Conservation (phyloP, 1,140 invertebrate genomes). For the Eulimnadia texana region DNA sequence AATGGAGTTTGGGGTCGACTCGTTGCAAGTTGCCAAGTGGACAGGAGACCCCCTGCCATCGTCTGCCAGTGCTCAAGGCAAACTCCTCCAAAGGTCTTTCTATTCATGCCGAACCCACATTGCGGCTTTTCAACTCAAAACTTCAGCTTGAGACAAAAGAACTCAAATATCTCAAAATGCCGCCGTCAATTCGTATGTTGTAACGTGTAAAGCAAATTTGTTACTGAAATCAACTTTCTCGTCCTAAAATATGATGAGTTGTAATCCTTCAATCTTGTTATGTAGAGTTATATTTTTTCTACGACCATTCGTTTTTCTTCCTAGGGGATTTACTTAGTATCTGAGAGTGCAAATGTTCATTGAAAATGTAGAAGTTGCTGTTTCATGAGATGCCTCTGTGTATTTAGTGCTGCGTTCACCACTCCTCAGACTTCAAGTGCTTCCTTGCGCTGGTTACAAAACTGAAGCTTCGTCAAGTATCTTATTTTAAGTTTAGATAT, state of each 20-base stretch:
- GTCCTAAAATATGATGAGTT: no score
- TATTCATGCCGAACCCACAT: not conserved
- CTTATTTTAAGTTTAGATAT: no score
- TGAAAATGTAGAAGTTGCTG: not conserved
- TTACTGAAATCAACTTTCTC: no score
- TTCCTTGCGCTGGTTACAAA: no score
- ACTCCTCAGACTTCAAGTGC: not conserved
- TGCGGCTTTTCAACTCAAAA: not conserved
- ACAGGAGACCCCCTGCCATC: slow-evolving; percentile 14
- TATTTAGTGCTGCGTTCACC: not conserved
- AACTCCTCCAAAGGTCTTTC: not conserved
- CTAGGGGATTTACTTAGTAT: not conserved
- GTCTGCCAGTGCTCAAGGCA: not conserved
- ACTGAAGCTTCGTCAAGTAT: not conserved
- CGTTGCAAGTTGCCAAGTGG: slow-evolving; percentile 10
- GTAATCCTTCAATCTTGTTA: no score
- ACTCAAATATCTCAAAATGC: not conserved
- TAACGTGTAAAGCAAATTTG: no score
- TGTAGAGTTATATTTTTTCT: no score
- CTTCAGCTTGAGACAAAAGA: not conserved
- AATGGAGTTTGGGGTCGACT: not conserved
- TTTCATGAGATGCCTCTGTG: not conserved
- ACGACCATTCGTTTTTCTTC: no score
- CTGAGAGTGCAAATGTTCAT: not conserved
- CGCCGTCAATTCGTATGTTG: no score